Evolutionary conservation across 2,888 invertebrate species (phyloP), one percentile per base, ranked within the genome.

Genomic region (Oscheius sp.): DNA sequence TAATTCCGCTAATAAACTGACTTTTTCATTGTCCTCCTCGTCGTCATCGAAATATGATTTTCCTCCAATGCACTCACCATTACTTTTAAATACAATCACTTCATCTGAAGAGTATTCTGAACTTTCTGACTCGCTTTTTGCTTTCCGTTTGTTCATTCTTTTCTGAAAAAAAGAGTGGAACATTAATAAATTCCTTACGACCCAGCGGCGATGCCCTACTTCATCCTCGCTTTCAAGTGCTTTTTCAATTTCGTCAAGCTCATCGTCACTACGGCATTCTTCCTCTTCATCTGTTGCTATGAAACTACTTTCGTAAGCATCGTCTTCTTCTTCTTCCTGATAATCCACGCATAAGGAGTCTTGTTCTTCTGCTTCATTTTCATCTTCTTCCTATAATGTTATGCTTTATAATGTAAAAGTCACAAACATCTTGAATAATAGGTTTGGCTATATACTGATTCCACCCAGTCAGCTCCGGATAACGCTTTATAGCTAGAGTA

Each of bases 271-370:
- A 12, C 33, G 53, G 17, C 6, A 23, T 10, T 25, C 10, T n/a
- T 15, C 27, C 12, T 23, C 65, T n/a, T 39, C 42, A 17, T 39
- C 42, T 15, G 46, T 25, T 1, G 27, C 53, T 2, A 45, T 31
- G 1, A 65, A 37, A 53, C 52, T 39, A 23, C 52, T 52, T 52
- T 65, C 65, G n/a, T n/a, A n/a, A n/a, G n/a, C n/a, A 8, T 52
- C 65, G 17, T 64, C 64, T 4, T 48, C 48, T 1, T 52, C 65
- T 23, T 53, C 65, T 3, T 65, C 39, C 33, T n/a, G 10, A 12
- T 37, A 23, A 2, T 58, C 58, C 3, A 37, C 27, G n/a, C 39
- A 42, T 6, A 45, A 39, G 3, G n/a, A 3, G 3, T 45, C 29
- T 15, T 57, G n/a, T 33, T 57, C 33, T 42, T 61, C 61, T 45